Evolutionary conservation across 2,113 vertebrate genomes (phyloP).

Genomic region (Erythrocercus mccallii): DNA sequence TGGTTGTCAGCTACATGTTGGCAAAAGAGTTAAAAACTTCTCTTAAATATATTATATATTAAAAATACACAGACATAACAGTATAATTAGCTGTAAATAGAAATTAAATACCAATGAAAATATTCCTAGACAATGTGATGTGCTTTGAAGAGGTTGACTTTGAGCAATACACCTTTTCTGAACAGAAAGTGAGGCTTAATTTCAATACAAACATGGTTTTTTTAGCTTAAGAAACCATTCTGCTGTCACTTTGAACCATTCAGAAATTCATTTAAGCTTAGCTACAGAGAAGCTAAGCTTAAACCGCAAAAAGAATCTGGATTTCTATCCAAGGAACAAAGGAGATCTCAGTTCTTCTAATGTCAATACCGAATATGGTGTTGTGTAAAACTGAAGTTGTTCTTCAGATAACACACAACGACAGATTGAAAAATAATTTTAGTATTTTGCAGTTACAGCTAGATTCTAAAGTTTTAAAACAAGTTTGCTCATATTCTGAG

Average conservation of each 20-base stretch:
- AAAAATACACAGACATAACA: neutral
- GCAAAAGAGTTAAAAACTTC: neutral
- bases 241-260: neutral
- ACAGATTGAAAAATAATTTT: neutral
- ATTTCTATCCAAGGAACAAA: neutral
- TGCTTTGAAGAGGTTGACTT: neutral
- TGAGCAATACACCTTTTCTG: neutral
- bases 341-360: neutral
- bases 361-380: neutral
- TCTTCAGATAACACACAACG: neutral
- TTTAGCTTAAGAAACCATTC: neutral
- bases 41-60: neutral
- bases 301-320: neutral
- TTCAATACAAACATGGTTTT: neutral
- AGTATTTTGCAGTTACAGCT: neutral
- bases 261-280: neutral
- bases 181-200: neutral
- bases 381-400: neutral
- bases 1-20: neutral
- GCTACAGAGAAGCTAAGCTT: neutral
- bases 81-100: neutral
- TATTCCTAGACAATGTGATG: neutral
- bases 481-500: neutral
- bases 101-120: neutral
- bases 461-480: neutral